Evolutionary conservation across 1,140 invertebrate genomes (phyloP).

Genomic region (Dendrolimus kikuchii): DNA sequence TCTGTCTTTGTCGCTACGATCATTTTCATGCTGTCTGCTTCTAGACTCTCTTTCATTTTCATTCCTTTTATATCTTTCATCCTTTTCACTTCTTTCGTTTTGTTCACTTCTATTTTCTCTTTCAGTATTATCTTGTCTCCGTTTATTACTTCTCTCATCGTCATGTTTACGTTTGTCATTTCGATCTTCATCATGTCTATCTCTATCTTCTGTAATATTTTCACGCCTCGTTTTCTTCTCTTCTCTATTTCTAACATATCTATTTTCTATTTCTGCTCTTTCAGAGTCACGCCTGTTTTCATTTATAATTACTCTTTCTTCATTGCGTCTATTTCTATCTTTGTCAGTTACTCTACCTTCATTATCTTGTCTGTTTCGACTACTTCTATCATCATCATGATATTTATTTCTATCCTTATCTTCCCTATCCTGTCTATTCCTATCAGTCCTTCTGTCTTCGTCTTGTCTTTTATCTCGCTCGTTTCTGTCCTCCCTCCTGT

Average conservation of each 20-base stretch:
- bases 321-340: not conserved
- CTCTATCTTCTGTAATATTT: not conserved
- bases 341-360: not conserved
- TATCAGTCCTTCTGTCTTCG: slow-evolving; percentile 12
- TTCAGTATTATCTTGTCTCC: slow-evolving; percentile 7
- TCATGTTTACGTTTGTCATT: slow-evolving; percentile 11
- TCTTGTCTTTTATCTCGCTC: slow-evolving; percentile 13
- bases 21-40: slow-evolving; percentile 3
- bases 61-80: slow-evolving; percentile 10
- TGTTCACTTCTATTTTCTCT: slow-evolving; percentile 2
- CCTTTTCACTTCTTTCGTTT: slow-evolving; percentile 7
- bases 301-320: too few relatives aligned
- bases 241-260: too few relatives aligned
- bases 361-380: slow-evolving; percentile 4
- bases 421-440: slow-evolving; percentile 6
- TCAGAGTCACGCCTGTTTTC: too few relatives aligned
- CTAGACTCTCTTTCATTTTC: not conserved
- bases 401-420: slow-evolving; percentile 9
- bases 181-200: slow-evolving; percentile 8
- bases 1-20: slow-evolving; percentile 6
- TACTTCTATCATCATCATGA: slow-evolving; percentile 8
- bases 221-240: too few relatives aligned
- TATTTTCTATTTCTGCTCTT: too few relatives aligned
- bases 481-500: slow-evolving; percentile 12
- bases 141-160: slow-evolving; percentile 2